phyloP scores from a whole-genome alignment of 2,888 invertebrate species.

The Parelbella ahira region DNA sequence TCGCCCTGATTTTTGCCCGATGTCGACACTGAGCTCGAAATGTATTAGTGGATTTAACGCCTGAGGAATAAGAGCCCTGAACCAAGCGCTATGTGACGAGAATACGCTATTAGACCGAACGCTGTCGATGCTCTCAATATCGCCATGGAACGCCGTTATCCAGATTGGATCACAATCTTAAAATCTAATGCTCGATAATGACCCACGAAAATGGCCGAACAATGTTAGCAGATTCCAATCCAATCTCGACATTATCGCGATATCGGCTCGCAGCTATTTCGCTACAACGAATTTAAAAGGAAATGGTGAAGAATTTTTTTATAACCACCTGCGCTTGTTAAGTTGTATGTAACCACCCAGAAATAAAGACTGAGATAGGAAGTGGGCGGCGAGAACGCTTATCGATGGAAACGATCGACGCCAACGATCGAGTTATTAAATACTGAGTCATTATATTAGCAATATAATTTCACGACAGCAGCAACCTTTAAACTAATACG shows the following conservation, averaged over 20 bases:
- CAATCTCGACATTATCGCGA: slow-evolving; percentile 18
- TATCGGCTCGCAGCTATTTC: slow-evolving; percentile 17
- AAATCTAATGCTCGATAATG: slow-evolving; percentile 26
- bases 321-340: slow-evolving; percentile 29
- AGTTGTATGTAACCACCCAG: slow-evolving; percentile 27
- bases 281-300: slow-evolving; percentile 18
- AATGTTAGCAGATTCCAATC: slow-evolving; percentile 15
- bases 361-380: slow-evolving; percentile 39
- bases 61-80: slow-evolving; percentile 58
- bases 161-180: slow-evolving; percentile 27
- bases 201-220: slow-evolving; percentile 20
- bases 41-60: slow-evolving; percentile 75
- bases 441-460: slow-evolving; percentile 39
- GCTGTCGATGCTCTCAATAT: slow-evolving; percentile 15
- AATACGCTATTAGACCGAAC: slow-evolving; percentile 53
- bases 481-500: slow-evolving; percentile 11
- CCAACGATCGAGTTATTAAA: slow-evolving; percentile 39
- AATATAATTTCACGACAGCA: slow-evolving; percentile 35
- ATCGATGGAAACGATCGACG: slow-evolving; percentile 46
- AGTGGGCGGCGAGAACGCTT: slow-evolving; percentile 47
- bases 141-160: slow-evolving; percentile 26
- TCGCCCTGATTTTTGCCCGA: slow-evolving; percentile 73
- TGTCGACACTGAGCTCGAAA: slow-evolving; percentile 69
- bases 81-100: slow-evolving; percentile 55
- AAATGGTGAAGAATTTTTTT: slow-evolving; percentile 23